Evolutionary conservation across 1,140 invertebrate species (phyloP).

Genomic region (Schlechtendalia chinensis): DNA sequence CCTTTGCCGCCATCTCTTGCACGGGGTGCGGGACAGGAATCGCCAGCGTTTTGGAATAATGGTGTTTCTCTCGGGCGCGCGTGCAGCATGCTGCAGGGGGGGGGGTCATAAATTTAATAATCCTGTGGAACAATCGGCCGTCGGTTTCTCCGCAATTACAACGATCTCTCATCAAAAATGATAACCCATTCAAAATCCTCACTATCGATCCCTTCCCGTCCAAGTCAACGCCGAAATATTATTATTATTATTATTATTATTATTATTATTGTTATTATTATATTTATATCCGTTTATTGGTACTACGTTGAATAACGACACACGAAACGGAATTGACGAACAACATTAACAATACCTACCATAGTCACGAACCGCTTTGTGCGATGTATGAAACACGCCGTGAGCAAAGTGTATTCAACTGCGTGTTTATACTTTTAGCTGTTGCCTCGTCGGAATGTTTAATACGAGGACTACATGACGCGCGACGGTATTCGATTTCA

Average conservation of each 20-base stretch:
- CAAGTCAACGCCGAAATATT: neutral
- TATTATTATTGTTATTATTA: neutral
- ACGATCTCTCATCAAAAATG: slow-evolving; percentile 12
- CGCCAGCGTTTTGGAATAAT: neutral
- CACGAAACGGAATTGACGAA: too few species aligned
- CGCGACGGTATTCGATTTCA: too few species aligned
- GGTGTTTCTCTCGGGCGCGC: neutral
- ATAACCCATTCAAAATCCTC: neutral
- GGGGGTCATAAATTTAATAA: slow-evolving; percentile 34
- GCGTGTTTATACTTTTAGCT: too few species aligned
- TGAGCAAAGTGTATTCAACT: too few species aligned
- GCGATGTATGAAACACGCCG: too few species aligned
- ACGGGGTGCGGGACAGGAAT: neutral
- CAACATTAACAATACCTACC: too few species aligned
- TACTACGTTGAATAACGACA: neutral
- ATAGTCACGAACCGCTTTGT: too few species aligned
- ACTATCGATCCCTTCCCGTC: neutral
- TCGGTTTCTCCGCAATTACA: slow-evolving; percentile 29
- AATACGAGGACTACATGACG: too few species aligned
- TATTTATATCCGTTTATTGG: neutral
- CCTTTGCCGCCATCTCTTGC: neutral
- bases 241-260: slow-evolving; percentile 5
- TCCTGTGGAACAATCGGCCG: neutral
- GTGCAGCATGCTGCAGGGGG: neutral
- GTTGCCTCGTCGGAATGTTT: too few species aligned